phyloP scores from a whole-genome alignment of 2,888 invertebrate species.

The Therioaphis trifolii region DNA sequence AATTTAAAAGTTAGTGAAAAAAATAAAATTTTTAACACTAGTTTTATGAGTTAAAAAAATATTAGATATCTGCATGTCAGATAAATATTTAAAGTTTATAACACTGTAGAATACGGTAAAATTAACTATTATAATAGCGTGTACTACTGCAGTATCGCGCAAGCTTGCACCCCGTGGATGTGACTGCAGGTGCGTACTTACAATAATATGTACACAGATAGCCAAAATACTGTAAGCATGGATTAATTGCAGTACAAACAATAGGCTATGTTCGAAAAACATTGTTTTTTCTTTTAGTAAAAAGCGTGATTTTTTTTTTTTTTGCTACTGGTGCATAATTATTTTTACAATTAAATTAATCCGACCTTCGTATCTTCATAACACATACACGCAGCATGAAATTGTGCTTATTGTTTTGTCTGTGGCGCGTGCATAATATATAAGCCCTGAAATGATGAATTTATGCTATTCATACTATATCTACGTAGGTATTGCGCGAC shows the following conservation, averaged over 20 bases:
- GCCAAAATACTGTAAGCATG: neutral
- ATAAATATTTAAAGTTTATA: neutral
- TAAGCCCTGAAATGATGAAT: constrained; percentile 10
- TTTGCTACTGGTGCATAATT: constrained; percentile 29
- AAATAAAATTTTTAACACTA: too few relatives aligned
- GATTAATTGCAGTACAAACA: neutral
- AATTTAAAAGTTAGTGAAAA: neutral
- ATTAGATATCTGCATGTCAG: neutral
- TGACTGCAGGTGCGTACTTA: neutral
- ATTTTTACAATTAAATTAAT: constrained; percentile 58
- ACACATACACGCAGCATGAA: constrained; percentile 34
- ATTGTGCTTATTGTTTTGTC: constrained; percentile 42
- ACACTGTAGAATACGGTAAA: neutral
- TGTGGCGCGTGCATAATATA: neutral
- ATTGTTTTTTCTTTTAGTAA: constrained; percentile 31
- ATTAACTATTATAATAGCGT: neutral
- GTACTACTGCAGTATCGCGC: neutral
- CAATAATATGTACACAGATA: neutral
- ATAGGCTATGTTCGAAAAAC: neutral
- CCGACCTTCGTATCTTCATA: constrained; percentile 51
- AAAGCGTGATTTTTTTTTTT: constrained; percentile 30
- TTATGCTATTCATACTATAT: neutral
- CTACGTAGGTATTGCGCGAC: neutral
- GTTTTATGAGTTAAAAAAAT: neutral
- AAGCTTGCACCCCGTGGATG: neutral